Conservation (phyloP, 2,113 vertebrate genomes). For the Pedetes capensis region DNA sequence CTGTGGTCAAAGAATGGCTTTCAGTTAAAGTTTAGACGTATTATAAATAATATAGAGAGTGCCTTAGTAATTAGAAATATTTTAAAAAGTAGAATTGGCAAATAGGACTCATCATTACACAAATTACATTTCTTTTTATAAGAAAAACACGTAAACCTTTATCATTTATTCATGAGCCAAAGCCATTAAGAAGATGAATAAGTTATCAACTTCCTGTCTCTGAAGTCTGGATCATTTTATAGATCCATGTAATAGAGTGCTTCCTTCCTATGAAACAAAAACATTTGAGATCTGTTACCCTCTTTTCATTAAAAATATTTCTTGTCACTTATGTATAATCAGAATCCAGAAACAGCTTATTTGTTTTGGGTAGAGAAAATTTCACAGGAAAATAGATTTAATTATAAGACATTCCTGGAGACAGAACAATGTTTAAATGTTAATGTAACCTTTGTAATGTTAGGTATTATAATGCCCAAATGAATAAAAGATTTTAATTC, state of each 20-base stretch:
- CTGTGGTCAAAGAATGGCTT: slow-evolving; percentile 84
- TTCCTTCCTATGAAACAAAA: slow-evolving; percentile 87
- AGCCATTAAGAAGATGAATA: slow-evolving; percentile 88
- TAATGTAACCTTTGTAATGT: not conserved
- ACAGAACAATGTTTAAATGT: slow-evolving; percentile 27
- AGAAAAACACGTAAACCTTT: slow-evolving; percentile 83
- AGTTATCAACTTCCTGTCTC: slow-evolving; percentile 87
- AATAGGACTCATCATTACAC: slow-evolving; percentile 79
- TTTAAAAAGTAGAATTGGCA: slow-evolving; percentile 83
- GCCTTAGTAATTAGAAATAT: slow-evolving; percentile 81
- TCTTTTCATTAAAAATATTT: slow-evolving; percentile 81
- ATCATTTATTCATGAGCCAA: slow-evolving; percentile 89
- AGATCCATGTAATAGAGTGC: slow-evolving; percentile 86
- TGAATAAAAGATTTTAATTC: slow-evolving; percentile 49
- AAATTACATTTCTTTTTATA: slow-evolving; percentile 79
- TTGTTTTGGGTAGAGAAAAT: slow-evolving; percentile 74
- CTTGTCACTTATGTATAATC: slow-evolving; percentile 79
- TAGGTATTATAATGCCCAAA: slow-evolving; percentile 39
- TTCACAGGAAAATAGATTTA: slow-evolving; percentile 72
- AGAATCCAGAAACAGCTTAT: slow-evolving; percentile 78
- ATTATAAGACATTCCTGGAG: slow-evolving; percentile 10
- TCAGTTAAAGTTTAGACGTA: slow-evolving; percentile 82
- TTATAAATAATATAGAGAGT: slow-evolving; percentile 83
- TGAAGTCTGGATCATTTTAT: slow-evolving; percentile 86
- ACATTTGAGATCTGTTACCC: slow-evolving; percentile 80